Conservation (phyloP, 2,113 vertebrate species). For the Mesocricetus auratus region DNA sequence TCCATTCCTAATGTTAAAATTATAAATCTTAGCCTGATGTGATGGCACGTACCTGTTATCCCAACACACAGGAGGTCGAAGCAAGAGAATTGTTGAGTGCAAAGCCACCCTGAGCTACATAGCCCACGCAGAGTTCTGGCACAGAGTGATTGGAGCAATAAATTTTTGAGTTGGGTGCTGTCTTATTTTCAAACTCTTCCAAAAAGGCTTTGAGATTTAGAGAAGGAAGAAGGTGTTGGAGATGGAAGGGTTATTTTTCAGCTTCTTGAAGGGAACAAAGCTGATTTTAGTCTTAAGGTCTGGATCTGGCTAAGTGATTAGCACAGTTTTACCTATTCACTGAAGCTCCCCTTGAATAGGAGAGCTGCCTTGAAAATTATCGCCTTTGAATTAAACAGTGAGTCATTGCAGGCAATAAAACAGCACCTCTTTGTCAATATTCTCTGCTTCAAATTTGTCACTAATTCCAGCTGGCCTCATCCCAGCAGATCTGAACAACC, state of each 20-base stretch:
- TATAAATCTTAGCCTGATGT: too few species aligned
- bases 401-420: conserved; percentile 66
- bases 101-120: background rate
- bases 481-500: conserved; percentile 69
- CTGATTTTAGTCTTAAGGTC: conserved; percentile 50
- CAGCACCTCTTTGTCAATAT: conserved; percentile 72
- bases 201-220: conserved; percentile 28
- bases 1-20: background rate
- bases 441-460: conserved; percentile 71
- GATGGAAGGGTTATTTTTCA: conserved; percentile 56
- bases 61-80: background rate
- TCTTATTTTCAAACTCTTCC: conserved; percentile 57
- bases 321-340: conserved; percentile 61
- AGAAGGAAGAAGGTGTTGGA: background rate
- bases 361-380: conserved; percentile 63
- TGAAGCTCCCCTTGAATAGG: conserved; percentile 44
- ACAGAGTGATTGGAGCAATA: background rate
- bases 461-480: conserved; percentile 74
- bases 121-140: background rate
- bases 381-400: conserved; percentile 49
- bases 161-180: background rate
- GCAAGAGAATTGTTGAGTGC: background rate
- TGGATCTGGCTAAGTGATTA: conserved; percentile 57
- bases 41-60: background rate
- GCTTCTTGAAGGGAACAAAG: conserved; percentile 57